These are phyloP conservation scores for Heliconius cydno DNA, from an alignment of 2,888 invertebrate species.

Conservation along the genomic window DNA sequence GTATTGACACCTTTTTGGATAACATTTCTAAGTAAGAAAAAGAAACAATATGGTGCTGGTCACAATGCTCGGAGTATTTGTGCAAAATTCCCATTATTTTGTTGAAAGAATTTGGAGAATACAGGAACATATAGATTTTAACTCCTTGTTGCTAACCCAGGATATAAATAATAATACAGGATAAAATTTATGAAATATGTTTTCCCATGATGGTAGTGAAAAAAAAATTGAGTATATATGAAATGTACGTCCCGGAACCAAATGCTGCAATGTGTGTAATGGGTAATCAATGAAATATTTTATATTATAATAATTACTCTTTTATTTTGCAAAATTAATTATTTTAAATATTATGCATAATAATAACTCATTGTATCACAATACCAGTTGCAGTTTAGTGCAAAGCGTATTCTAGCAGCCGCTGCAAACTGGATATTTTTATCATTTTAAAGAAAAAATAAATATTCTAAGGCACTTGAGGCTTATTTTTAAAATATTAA, in stretches of 20 bases:
- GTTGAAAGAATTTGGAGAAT: too few species aligned
- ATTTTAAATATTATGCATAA: constrained; percentile 76
- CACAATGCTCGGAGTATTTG: too few species aligned
- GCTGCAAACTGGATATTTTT: constrained; percentile 17
- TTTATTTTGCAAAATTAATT: constrained; percentile 77
- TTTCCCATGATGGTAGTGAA: not conserved
- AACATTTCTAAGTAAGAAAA: too few species aligned
- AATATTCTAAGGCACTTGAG: constrained; percentile 8
- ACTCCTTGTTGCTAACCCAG: not conserved
- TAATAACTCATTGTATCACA: constrained; percentile 75
- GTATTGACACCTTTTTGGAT: not conserved
- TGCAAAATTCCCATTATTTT: too few species aligned
- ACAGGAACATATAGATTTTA: not conserved
- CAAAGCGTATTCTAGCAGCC: constrained; percentile 53
- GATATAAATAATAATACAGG: not conserved
- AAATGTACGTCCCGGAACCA: constrained; percentile 19
- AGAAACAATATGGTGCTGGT: too few species aligned
- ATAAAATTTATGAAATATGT: not conserved
- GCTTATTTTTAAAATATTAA: not conserved
- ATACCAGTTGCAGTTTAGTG: constrained; percentile 65
- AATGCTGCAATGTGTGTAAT: constrained; percentile 48
- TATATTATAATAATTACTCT: constrained; percentile 70
- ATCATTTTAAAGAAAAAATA: constrained; percentile 1
- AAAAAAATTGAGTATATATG: not conserved
- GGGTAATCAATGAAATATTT: constrained; percentile 75